A percentile compares a stretch with the other conserved stretches of the same genome.
These are phyloP conservation scores for Cephonodes hylas DNA, from an alignment of 2,888 invertebrate species.

Conservation along the genomic window DNA sequence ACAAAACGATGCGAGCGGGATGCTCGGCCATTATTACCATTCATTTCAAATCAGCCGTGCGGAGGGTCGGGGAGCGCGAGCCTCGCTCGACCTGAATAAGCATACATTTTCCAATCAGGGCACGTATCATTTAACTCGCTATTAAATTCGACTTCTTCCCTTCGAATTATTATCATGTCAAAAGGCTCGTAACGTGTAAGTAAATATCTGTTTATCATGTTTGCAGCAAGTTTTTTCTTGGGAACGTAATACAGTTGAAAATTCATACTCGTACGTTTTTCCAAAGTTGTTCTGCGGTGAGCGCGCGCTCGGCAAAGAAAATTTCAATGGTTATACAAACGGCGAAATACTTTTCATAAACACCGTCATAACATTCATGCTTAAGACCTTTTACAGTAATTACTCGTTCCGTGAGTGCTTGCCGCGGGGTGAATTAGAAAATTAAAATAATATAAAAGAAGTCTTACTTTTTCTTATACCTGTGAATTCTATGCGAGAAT, in stretches of 20 bases:
- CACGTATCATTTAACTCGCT: slow-evolving; percentile 81
- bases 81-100: slow-evolving; percentile 76
- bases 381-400: slow-evolving; percentile 80
- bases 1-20: slow-evolving; percentile 79
- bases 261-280: slow-evolving; percentile 19
- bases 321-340: slow-evolving; percentile 55
- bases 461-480: slow-evolving; percentile 67
- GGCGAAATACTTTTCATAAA: slow-evolving; percentile 76
- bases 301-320: slow-evolving; percentile 49
- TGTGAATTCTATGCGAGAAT: slow-evolving; percentile 31
- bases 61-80: slow-evolving; percentile 59
- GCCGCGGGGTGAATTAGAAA: slow-evolving; percentile 68
- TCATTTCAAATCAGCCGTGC: slow-evolving; percentile 80
- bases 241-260: slow-evolving; percentile 1
- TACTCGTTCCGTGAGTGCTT: slow-evolving; percentile 56
- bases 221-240: slow-evolving; percentile 15
- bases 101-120: slow-evolving; percentile 81
- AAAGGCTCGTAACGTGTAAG: slow-evolving; percentile 51
- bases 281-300: slow-evolving; percentile 60
- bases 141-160: slow-evolving; percentile 81
- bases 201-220: slow-evolving; percentile 45
- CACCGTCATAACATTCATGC: slow-evolving; percentile 78
- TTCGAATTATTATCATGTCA: slow-evolving; percentile 77
- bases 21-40: slow-evolving; percentile 79
- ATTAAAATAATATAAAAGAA: slow-evolving; percentile 74